Evolutionary conservation across 2,797 vertebrate genomes (phyloP).

Genomic region (Molossus alvarezi): DNA sequence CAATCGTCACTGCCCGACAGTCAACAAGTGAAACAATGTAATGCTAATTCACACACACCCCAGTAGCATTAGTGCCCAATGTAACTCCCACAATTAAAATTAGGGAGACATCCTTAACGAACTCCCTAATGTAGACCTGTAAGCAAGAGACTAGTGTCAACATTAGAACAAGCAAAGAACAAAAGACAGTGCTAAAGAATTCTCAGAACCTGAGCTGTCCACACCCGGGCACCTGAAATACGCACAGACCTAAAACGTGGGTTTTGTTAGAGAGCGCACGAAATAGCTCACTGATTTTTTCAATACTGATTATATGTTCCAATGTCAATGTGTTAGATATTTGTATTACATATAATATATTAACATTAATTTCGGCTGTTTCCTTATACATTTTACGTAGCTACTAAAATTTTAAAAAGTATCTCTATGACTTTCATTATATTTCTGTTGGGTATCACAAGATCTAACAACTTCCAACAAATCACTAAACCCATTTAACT

Average conservation of each 20-base stretch:
- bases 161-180: slow-evolving; percentile 83
- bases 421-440: background rate
- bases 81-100: slow-evolving; percentile 84
- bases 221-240: background rate
- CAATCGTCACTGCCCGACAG: slow-evolving; percentile 68
- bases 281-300: background rate
- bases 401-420: background rate
- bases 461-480: slow-evolving; percentile 81
- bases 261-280: background rate
- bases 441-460: background rate
- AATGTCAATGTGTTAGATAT: background rate
- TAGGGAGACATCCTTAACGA: slow-evolving; percentile 66
- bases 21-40: slow-evolving; percentile 75
- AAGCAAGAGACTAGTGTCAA: slow-evolving; percentile 83
- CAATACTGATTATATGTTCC: background rate
- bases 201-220: slow-evolving; percentile 53
- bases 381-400: background rate
- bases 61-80: slow-evolving; percentile 81
- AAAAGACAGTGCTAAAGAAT: slow-evolving; percentile 80
- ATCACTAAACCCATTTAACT: slow-evolving; percentile 71
- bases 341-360: background rate
- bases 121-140: slow-evolving; percentile 81
- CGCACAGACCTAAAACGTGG: background rate
- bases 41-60: slow-evolving; percentile 81
- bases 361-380: background rate